Evolutionary conservation across 2,113 vertebrate species (phyloP).

Genomic region (Elephantulus edwardii): DNA sequence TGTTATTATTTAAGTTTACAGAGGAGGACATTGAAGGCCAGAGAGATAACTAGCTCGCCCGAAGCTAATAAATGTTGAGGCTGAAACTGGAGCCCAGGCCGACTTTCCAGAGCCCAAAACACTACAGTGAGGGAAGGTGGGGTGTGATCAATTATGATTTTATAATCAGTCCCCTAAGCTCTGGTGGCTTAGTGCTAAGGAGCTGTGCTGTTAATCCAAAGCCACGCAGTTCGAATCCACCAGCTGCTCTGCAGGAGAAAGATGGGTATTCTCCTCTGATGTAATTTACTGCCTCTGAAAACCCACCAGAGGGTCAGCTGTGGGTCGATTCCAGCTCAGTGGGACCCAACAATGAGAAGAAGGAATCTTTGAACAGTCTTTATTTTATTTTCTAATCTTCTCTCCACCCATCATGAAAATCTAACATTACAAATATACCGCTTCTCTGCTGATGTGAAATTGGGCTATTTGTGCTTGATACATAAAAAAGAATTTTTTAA

Average conservation of each 20-base stretch:
- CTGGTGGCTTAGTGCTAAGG: neutral
- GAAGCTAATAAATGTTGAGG: neutral
- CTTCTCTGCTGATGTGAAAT: neutral
- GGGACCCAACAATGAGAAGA: no score
- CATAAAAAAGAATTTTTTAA: neutral
- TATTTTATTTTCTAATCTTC: neutral
- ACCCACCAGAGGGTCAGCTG: no score
- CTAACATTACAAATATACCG: neutral
- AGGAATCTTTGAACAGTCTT: no score
- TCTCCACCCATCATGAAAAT: neutral
- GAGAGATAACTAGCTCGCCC: neutral
- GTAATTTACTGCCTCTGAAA: no score
- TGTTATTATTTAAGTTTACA: neutral
- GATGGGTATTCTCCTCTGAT: no score
- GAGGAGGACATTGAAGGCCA: neutral
- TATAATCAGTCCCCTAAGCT: no score
- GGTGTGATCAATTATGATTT: no score
- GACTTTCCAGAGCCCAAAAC: neutral
- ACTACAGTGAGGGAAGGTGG: no score
- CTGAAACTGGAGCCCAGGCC: neutral
- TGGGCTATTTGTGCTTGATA: accelerated
- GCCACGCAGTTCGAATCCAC: neutral
- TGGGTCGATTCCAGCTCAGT: no score
- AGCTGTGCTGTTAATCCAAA: neutral
- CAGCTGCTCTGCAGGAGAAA: neutral